These are phyloP conservation scores for Acridotheres tristis DNA, from an alignment of 2,797 vertebrate genomes.

Conservation along the genomic window DNA sequence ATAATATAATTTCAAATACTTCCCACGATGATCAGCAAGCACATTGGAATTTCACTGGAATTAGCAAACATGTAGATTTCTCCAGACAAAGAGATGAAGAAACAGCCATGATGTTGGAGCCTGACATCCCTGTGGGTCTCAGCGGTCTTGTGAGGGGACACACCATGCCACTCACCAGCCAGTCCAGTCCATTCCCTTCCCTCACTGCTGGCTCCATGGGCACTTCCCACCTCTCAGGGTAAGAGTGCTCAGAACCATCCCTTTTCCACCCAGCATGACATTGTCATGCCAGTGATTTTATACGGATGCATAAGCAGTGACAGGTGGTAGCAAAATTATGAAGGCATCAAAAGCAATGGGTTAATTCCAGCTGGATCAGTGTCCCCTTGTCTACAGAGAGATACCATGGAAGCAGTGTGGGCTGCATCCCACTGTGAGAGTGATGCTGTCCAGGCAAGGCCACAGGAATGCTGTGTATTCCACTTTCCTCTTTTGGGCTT, in stretches of 20 bases:
- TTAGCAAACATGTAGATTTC: neutral
- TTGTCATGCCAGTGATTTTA: neutral
- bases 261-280: neutral
- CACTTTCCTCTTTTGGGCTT: neutral
- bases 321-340: neutral
- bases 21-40: neutral
- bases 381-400: neutral
- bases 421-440: neutral
- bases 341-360: neutral
- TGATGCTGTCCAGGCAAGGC: neutral
- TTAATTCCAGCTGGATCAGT: neutral
- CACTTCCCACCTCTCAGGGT: neutral
- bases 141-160: neutral
- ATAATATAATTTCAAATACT: neutral
- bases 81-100: neutral
- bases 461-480: neutral
- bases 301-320: neutral
- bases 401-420: neutral
- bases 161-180: rapidly evolving
- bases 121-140: neutral
- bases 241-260: neutral
- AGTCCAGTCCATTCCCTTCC: neutral
- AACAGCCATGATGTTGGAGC: neutral
- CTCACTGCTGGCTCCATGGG: neutral
- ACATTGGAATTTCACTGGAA: neutral